A percentile compares a stretch with the other conserved stretches of the same genome.
phyloP scores from a whole-genome alignment of 2,888 invertebrate genomes.

The Panopea generosa region DNA sequence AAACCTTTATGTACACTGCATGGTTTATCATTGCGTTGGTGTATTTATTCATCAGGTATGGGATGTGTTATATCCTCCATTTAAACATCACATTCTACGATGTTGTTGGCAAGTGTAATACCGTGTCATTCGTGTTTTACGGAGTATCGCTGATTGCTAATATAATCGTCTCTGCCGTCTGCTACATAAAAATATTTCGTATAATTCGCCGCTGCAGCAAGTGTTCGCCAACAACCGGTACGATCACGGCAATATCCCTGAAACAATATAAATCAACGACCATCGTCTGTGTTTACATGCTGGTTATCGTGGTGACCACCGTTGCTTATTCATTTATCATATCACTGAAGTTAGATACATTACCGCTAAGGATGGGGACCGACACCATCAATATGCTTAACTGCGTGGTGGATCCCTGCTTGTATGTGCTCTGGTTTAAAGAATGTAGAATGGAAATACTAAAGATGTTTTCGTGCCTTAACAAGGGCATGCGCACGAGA shows the following conservation, averaged over 20 bases:
- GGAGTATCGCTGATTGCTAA: background rate
- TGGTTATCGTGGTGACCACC: too few species aligned
- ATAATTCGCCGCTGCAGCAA: too few species aligned
- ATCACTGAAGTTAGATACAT: background rate
- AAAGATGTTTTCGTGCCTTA: constrained; percentile 7
- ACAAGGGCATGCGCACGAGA: background rate
- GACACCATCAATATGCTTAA: constrained; percentile 14
- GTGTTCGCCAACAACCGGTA: too few species aligned
- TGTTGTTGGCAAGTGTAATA: constrained; percentile 37
- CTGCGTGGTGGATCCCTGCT: constrained; percentile 29
- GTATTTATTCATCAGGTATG: constrained; percentile 32
- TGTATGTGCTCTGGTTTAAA: constrained; percentile 29
- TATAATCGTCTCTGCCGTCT: too few species aligned
- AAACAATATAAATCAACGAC: too few species aligned
- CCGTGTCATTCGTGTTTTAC: constrained; percentile 15
- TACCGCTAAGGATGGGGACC: constrained; percentile 10
- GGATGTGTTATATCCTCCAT: constrained; percentile 16
- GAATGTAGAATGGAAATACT: constrained; percentile 36
- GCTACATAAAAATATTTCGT: too few species aligned
- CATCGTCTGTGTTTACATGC: too few species aligned
- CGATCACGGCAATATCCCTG: too few species aligned
- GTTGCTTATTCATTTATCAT: too few species aligned
- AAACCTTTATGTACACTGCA: constrained; percentile 9
- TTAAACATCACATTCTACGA: constrained; percentile 14
- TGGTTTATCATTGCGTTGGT: constrained; percentile 14